A percentile compares a stretch with the other conserved stretches of the same genome.
phyloP scores from a whole-genome alignment of 2,113 vertebrate genomes.

The Cisticola juncidis region DNA sequence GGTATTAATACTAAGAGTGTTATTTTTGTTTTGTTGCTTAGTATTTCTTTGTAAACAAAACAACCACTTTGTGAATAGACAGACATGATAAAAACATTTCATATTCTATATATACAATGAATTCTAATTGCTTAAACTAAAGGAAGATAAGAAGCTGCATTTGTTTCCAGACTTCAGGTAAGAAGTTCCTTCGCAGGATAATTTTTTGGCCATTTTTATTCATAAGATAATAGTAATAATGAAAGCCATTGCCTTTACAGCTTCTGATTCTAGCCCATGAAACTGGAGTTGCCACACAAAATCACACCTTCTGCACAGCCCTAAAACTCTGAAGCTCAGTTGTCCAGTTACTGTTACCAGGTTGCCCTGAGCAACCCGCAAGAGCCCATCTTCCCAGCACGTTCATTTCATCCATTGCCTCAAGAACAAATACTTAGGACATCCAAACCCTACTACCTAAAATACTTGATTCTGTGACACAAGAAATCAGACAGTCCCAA shows the following conservation, averaged over 20 bases:
- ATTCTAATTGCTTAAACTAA: background rate
- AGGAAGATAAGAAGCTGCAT: background rate
- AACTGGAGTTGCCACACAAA: background rate
- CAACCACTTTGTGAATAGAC: background rate
- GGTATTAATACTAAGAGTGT: background rate
- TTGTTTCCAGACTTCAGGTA: background rate
- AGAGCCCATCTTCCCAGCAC: accelerated
- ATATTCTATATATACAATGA: background rate
- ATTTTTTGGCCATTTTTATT: background rate
- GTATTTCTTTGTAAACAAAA: background rate
- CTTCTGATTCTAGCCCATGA: background rate
- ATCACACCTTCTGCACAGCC: background rate
- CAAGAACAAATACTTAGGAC: background rate
- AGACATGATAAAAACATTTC: background rate
- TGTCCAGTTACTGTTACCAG: background rate
- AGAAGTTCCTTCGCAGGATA: background rate
- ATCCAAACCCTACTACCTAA: background rate
- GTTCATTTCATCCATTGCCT: background rate
- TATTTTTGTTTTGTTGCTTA: background rate
- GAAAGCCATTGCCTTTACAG: background rate
- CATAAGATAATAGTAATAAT: background rate
- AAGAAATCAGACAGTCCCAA: background rate
- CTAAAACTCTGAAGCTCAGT: background rate
- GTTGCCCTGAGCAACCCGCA: background rate
- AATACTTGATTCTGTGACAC: background rate